Percentiles rank a stretch among this genome's conserved stretches.
Conservation (phyloP, 2,797 vertebrate species). For the Scolopax rusticola region DNA sequence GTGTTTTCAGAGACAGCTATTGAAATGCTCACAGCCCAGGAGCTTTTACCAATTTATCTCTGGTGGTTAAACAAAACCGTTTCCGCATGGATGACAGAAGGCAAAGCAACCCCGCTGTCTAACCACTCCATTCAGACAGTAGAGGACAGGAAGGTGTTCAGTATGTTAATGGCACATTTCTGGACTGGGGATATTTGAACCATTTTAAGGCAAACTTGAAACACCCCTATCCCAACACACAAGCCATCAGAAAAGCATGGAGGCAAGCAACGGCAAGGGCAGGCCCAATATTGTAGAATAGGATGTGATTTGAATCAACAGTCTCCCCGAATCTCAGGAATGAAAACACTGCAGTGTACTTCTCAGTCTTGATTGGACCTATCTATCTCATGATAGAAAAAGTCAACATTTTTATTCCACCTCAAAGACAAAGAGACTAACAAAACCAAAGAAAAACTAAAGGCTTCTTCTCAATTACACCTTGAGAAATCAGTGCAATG, state of each 20-base stretch:
- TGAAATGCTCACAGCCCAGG: not conserved
- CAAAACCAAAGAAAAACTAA: not conserved
- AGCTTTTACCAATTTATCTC: not conserved
- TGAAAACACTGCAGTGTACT: not conserved
- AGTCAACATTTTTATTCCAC: not conserved
- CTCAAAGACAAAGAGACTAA: not conserved
- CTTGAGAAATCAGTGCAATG: not conserved
- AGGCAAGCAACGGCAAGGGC: not conserved
- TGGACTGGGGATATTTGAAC: not conserved
- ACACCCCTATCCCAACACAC: not conserved
- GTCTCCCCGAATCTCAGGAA: not conserved
- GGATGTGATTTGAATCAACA: not conserved
- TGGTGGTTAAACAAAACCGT: not conserved
- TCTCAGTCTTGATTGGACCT: not conserved
- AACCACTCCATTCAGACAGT: not conserved
- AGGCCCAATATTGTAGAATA: not conserved
- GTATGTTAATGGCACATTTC: not conserved
- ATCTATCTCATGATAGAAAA: not conserved
- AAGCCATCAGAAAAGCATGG: not conserved
- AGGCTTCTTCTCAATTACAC: not conserved
- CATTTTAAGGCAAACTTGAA: not conserved
- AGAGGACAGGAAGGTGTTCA: not conserved
- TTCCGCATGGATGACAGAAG: not conserved
- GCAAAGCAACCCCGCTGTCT: not conserved
- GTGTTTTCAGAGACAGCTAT: not conserved